A percentile compares a stretch with the other conserved stretches of the same genome.
Conservation (phyloP, 2,888 invertebrate species). For the Torymus auratus region DNA sequence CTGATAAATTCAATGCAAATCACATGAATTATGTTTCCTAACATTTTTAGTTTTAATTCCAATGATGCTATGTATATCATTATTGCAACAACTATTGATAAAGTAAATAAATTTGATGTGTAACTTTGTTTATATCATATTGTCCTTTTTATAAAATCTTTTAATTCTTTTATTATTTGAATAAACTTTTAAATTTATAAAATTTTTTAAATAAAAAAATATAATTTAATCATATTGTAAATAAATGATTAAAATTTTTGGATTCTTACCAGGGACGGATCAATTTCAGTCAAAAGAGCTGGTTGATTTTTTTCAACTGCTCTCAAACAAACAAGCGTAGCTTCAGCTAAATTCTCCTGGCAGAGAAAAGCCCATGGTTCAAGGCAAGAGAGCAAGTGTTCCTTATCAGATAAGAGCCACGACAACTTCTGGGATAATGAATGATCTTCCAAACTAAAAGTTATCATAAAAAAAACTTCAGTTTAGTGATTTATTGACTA, state of each 20-base stretch:
- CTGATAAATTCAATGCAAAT: conserved; percentile 17
- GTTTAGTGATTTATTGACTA: neutral
- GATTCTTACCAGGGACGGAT: conserved; percentile 78
- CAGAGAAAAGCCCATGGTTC: conserved; percentile 80
- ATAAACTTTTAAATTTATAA: too few relatives aligned
- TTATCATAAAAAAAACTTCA: conserved; percentile 5
- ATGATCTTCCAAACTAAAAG: conserved; percentile 79
- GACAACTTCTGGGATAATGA: conserved; percentile 80
- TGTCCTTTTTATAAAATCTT: too few relatives aligned
- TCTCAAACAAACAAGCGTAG: conserved; percentile 81
- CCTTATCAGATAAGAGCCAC: conserved; percentile 81
- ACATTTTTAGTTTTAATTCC: conserved; percentile 11
- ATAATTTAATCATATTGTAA: neutral
- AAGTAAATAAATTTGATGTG: too few relatives aligned
- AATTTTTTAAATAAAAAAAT: neutral
- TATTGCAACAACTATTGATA: too few relatives aligned
- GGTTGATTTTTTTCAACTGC: conserved; percentile 82
- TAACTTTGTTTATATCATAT: too few relatives aligned
- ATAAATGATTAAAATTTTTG: conserved; percentile 18
- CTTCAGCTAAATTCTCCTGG: conserved; percentile 80
- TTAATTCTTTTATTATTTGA: too few relatives aligned
- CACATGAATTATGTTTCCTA: conserved; percentile 13
- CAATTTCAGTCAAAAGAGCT: conserved; percentile 81
- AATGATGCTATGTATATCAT: neutral
- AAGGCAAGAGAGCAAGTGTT: conserved; percentile 80